phyloP scores from a whole-genome alignment of 1,140 invertebrate species.

The Plodia interpunctella region DNA sequence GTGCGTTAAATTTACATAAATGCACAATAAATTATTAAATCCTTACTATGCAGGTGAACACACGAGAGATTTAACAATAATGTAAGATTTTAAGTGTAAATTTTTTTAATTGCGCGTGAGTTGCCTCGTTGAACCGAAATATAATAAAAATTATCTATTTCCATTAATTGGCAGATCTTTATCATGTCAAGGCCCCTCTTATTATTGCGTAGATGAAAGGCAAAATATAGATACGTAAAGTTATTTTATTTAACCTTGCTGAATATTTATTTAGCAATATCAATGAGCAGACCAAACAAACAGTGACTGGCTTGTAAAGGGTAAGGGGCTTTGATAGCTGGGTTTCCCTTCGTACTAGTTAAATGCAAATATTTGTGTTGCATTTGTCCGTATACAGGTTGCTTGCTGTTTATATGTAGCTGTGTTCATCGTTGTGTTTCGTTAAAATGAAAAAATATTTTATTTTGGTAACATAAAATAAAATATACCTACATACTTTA shows the following conservation, averaged over 20 bases:
- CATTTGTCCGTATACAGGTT: too few relatives aligned
- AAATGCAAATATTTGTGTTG: not conserved
- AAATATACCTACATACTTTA: not conserved
- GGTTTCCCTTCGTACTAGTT: not conserved
- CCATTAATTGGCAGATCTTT: slow-evolving; percentile 51
- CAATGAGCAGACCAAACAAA: slow-evolving; percentile 33
- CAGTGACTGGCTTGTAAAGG: slow-evolving; percentile 4
- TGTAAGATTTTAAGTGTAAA: too few relatives aligned
- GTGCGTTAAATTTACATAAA: too few relatives aligned
- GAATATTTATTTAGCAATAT: slow-evolving; percentile 45
- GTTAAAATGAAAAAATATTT: not conserved
- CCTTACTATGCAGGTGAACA: too few relatives aligned
- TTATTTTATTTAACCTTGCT: slow-evolving; percentile 37
- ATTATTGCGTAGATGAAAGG: slow-evolving; percentile 49
- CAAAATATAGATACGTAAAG: too few relatives aligned
- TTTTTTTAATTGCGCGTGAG: too few relatives aligned
- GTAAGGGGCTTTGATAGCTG: not conserved
- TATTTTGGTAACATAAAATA: too few relatives aligned
- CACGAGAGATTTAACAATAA: too few relatives aligned
- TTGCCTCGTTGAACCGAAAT: too few relatives aligned
- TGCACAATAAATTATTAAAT: too few relatives aligned
- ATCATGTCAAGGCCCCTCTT: slow-evolving; percentile 46
- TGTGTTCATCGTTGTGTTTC: too few relatives aligned
- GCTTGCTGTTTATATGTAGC: too few relatives aligned
- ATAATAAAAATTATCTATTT: slow-evolving; percentile 12